These are phyloP conservation scores for Protophormia terraenovae DNA, from an alignment of 2,888 invertebrate species.

Conservation along the genomic window DNA sequence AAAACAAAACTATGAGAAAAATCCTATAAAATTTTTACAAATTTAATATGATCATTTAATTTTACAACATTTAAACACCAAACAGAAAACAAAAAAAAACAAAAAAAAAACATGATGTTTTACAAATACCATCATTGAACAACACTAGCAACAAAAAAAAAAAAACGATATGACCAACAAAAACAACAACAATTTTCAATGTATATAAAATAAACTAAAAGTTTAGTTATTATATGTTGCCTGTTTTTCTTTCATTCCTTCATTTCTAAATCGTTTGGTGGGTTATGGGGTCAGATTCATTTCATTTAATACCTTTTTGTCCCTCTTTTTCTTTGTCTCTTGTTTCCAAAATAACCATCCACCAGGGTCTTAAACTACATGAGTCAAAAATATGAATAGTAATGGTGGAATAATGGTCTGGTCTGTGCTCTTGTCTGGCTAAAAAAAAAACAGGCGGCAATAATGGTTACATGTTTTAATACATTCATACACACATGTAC, in stretches of 20 bases:
- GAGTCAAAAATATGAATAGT: constrained; percentile 18
- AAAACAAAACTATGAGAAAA: constrained; percentile 31
- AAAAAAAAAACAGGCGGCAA: neutral
- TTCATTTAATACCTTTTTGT: constrained; percentile 59
- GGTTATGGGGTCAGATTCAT: constrained; percentile 67
- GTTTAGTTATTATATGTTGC: neutral
- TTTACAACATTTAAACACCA: constrained; percentile 32
- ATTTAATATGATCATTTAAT: constrained; percentile 57
- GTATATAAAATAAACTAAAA: neutral
- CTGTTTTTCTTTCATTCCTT: constrained; percentile 4
- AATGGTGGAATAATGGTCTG: neutral
- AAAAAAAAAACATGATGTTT: neutral
- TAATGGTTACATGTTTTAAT: neutral
- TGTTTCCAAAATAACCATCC: neutral
- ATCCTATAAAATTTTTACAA: constrained; percentile 53
- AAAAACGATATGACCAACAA: too few relatives aligned
- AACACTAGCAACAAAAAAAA: too few relatives aligned
- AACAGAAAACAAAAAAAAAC: constrained; percentile 1
- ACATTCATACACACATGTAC: neutral
- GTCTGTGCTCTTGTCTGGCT: neutral
- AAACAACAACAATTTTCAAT: constrained; percentile 1
- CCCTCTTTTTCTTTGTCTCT: neutral
- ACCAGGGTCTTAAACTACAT: neutral
- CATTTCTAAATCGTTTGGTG: constrained; percentile 52
- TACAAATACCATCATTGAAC: constrained; percentile 38